Conservation (phyloP, 2,888 invertebrate genomes). For the Xestia c-nigrum region DNA sequence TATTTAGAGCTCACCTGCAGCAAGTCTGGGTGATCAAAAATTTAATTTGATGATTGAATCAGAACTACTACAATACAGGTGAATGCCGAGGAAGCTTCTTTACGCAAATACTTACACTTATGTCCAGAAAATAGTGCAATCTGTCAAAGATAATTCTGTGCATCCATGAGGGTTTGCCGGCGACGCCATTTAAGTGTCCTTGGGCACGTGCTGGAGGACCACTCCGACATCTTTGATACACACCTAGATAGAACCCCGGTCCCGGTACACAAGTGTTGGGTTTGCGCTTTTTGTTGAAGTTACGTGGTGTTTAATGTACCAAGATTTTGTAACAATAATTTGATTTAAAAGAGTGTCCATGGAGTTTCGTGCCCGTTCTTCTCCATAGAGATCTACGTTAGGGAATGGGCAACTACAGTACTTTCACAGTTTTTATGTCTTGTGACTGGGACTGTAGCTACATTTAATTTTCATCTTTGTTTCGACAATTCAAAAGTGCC, state of each 20-base stretch:
- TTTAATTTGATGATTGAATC: too few species aligned
- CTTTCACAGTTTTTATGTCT: too few species aligned
- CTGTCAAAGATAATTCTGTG: background rate
- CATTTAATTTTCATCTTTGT: too few species aligned
- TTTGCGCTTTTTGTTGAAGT: constrained; percentile 19
- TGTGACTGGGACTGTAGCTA: too few species aligned
- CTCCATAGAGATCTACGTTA: too few species aligned
- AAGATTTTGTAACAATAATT: too few species aligned
- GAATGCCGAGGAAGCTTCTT: background rate
- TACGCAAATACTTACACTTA: background rate
- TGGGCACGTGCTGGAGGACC: constrained; percentile 34
- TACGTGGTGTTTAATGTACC: background rate
- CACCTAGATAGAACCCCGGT: background rate
- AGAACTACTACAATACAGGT: too few species aligned
- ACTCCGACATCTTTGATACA: constrained; percentile 33
- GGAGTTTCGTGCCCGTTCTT: too few species aligned
- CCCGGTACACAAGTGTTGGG: background rate
- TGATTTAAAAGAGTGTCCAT: too few species aligned
- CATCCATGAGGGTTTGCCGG: background rate
- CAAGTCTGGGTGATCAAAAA: background rate
- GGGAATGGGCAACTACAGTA: too few species aligned
- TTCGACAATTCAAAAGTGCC: too few species aligned
- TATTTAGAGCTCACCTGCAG: background rate
- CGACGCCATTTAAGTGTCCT: constrained; percentile 24
- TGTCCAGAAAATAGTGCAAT: background rate